These are phyloP conservation scores for Rousettus leschenaultii DNA, from an alignment of 2,113 vertebrate genomes.

Conservation along the genomic window DNA sequence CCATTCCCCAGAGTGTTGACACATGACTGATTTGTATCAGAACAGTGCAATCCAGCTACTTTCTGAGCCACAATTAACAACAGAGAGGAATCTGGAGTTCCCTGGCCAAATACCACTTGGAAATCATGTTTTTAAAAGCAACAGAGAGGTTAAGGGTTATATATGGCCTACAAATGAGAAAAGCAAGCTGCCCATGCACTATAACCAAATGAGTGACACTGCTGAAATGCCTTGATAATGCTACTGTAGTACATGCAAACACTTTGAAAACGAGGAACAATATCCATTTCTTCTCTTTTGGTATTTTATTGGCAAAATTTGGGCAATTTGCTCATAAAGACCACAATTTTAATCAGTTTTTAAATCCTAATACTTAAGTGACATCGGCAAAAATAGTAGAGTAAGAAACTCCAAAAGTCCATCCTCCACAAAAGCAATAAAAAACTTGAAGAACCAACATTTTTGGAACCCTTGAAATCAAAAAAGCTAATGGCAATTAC, in stretches of 20 bases:
- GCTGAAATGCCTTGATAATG: not conserved
- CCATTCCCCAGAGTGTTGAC: not conserved
- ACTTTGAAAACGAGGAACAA: not conserved
- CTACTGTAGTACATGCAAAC: not conserved
- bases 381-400: not conserved
- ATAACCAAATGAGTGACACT: not conserved
- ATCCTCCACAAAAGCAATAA: not conserved
- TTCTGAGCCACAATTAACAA: conserved; percentile 1
- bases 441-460: not conserved
- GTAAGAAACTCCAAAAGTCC: not conserved
- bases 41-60: not conserved
- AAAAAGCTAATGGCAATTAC: not conserved
- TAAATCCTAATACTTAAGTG: not conserved
- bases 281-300: not conserved
- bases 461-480: not conserved
- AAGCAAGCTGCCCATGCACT: not conserved
- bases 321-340: not conserved
- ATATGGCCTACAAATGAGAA: not conserved
- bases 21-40: not conserved
- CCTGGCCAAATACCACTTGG: not conserved
- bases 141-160: not conserved
- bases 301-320: not conserved
- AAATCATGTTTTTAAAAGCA: conserved; percentile 14
- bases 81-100: not conserved
- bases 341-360: not conserved